A percentile compares a stretch with the other conserved stretches of the same genome.
phyloP scores from a whole-genome alignment of 2,113 vertebrate genomes.

The Pungitius pungitius region DNA sequence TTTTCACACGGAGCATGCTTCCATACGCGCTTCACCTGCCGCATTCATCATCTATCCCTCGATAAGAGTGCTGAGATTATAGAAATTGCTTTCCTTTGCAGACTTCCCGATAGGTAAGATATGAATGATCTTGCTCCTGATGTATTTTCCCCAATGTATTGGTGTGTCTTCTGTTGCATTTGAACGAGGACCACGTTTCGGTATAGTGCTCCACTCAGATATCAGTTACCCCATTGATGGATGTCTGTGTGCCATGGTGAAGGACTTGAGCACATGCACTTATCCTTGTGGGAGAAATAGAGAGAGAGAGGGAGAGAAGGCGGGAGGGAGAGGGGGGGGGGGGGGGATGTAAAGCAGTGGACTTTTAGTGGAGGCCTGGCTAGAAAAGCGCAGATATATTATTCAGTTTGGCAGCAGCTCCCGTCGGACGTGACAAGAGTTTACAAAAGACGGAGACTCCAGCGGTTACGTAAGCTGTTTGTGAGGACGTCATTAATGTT shows the following conservation, averaged over 20 bases:
- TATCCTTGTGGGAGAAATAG: conserved; percentile 30
- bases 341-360: conserved; percentile 26
- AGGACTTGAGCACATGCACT: conserved; percentile 26
- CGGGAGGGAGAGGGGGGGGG: background rate
- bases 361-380: conserved; percentile 54
- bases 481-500: conserved; percentile 66
- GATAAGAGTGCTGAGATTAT: conserved; percentile 63
- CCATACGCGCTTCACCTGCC: conserved; percentile 22
- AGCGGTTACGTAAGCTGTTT: conserved; percentile 70
- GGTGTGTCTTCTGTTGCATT: conserved; percentile 25
- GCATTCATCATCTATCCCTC: conserved; percentile 38
- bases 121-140: conserved; percentile 40
- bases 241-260: conserved; percentile 30
- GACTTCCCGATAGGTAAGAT: conserved; percentile 71
- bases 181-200: conserved; percentile 22
- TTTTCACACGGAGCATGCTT: conserved; percentile 55
- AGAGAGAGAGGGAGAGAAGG: background rate
- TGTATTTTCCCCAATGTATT: conserved; percentile 42
- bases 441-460: conserved; percentile 75
- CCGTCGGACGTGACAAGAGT: conserved; percentile 81
- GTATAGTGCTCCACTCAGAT: background rate
- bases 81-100: conserved; percentile 73
- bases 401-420: conserved; percentile 81
- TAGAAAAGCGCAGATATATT: conserved; percentile 79
- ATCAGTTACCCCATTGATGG: conserved; percentile 52